Conservation (phyloP, 53 echinoderm and acorn worm species). For the Glandiceps talaboti region DNA sequence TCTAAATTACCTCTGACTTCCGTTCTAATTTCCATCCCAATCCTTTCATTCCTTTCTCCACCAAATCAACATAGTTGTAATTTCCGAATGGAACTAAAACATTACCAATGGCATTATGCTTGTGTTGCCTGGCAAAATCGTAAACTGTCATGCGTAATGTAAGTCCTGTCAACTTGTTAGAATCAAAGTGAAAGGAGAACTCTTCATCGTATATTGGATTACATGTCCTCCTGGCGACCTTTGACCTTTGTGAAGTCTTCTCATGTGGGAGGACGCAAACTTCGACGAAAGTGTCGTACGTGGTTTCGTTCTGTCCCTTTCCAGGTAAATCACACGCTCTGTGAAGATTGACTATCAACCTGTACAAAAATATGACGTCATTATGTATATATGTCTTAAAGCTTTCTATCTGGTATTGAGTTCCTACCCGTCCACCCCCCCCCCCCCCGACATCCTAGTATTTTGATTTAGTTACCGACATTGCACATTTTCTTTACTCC, state of each 20-base stretch:
- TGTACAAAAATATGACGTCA: slow-evolving; percentile 16
- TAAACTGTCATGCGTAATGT: slow-evolving; percentile 76
- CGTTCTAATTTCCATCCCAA: slow-evolving; percentile 38
- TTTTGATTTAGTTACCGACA: too few species aligned
- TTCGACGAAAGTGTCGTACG: slow-evolving; percentile 67
- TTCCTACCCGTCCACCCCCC: too few species aligned
- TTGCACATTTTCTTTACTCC: too few species aligned
- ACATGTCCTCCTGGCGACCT: slow-evolving; percentile 55
- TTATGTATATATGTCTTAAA: too few species aligned
- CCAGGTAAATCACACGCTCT: slow-evolving; percentile 87
- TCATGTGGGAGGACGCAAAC: slow-evolving; percentile 86
- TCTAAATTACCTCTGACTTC: slow-evolving; percentile 48
- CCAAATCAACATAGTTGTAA: slow-evolving; percentile 55
- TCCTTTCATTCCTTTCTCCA: slow-evolving; percentile 54
- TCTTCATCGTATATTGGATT: slow-evolving; percentile 92
- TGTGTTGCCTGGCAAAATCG: slow-evolving; percentile 45
- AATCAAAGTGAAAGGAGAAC: slow-evolving; percentile 66
- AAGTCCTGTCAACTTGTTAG: slow-evolving; percentile 52
- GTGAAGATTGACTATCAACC: slow-evolving; percentile 76
- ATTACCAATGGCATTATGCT: slow-evolving; percentile 74
- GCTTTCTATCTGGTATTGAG: too few species aligned
- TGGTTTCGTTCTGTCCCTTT: slow-evolving; percentile 70
- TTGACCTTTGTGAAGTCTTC: slow-evolving; percentile 63
- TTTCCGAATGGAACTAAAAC: slow-evolving; percentile 66
- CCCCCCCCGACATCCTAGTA: too few species aligned